Evolutionary conservation across 2,797 vertebrate species (phyloP).

Genomic region (Acipenser oxyrinchus): DNA sequence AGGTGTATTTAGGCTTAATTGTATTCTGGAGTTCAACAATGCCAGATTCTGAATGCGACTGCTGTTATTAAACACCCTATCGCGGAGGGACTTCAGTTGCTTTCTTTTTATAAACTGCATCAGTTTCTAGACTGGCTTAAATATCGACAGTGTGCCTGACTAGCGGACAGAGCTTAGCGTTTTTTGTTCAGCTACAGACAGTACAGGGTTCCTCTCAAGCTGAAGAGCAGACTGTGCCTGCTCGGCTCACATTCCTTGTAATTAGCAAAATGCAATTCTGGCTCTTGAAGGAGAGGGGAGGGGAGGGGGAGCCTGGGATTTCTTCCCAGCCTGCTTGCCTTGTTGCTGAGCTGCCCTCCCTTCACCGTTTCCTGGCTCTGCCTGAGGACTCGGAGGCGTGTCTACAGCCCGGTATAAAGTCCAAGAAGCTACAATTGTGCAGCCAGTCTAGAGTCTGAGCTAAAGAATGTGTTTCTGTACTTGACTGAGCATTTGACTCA

Average conservation of each 20-base stretch:
- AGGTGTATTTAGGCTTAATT: too few species aligned
- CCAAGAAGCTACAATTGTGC: constrained; percentile 47
- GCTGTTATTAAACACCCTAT: too few species aligned
- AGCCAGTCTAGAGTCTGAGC: constrained; percentile 43
- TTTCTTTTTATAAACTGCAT: constrained; percentile 21
- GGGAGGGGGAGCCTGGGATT: constrained; percentile 43
- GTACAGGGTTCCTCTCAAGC: constrained; percentile 37
- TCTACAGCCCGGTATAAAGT: constrained; percentile 60
- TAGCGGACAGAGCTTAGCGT: constrained; percentile 32
- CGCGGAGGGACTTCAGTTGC: too few species aligned
- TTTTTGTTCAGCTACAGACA: constrained; percentile 31
- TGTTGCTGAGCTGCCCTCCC: constrained; percentile 32
- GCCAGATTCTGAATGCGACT: too few species aligned
- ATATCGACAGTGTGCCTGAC: constrained; percentile 31
- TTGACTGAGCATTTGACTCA: too few species aligned
- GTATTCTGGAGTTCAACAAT: too few species aligned
- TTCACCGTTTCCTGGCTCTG: constrained; percentile 31
- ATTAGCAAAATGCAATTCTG: constrained; percentile 23
- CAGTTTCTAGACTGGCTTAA: constrained; percentile 30
- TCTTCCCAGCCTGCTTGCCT: constrained; percentile 42
- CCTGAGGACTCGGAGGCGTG: constrained; percentile 54
- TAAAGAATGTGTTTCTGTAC: too few species aligned
- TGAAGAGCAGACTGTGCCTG: neutral
- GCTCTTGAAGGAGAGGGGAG: neutral
- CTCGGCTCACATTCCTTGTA: constrained; percentile 18